Conservation (phyloP, 2,888 invertebrate species). For the Dermolepida albohirtum region DNA sequence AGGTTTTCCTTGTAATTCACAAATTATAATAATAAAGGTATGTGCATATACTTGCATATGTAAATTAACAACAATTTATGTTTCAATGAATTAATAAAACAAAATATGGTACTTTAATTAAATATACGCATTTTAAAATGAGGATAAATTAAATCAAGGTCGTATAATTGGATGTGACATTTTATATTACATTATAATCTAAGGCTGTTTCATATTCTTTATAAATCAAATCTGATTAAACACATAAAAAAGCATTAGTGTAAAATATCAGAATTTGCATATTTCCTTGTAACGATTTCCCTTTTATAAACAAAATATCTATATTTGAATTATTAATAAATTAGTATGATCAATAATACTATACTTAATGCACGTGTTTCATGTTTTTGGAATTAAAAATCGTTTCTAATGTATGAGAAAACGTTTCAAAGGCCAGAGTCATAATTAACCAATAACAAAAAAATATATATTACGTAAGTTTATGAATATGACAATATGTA, state of each 20-base stretch:
- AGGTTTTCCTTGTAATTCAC: too few species aligned
- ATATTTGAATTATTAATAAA: conserved; percentile 21
- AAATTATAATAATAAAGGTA: too few species aligned
- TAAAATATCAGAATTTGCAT: conserved; percentile 33
- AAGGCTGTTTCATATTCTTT: conserved; percentile 16
- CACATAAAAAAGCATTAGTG: conserved; percentile 17
- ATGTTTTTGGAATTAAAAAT: neutral
- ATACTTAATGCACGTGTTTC: conserved; percentile 17
- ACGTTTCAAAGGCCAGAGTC: neutral
- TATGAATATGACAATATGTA: neutral
- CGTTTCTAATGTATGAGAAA: neutral
- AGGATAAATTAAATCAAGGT: conserved; percentile 16
- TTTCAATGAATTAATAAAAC: too few species aligned
- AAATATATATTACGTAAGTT: conserved; percentile 5
- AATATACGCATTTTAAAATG: conserved; percentile 5
- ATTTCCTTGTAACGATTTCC: conserved; percentile 33
- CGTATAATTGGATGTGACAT: conserved; percentile 27
- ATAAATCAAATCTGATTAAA: conserved; percentile 7
- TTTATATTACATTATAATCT: conserved; percentile 16
- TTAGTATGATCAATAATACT: neutral
- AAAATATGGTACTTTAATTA: neutral
- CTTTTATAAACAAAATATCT: conserved; percentile 16
- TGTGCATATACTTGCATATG: too few species aligned
- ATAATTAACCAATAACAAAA: conserved; percentile 1
- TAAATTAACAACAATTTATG: too few species aligned